Evolutionary conservation across 2,113 vertebrate genomes (phyloP), one percentile per base, ranked within the genome.

Genomic region (Pipa parva): DNA sequence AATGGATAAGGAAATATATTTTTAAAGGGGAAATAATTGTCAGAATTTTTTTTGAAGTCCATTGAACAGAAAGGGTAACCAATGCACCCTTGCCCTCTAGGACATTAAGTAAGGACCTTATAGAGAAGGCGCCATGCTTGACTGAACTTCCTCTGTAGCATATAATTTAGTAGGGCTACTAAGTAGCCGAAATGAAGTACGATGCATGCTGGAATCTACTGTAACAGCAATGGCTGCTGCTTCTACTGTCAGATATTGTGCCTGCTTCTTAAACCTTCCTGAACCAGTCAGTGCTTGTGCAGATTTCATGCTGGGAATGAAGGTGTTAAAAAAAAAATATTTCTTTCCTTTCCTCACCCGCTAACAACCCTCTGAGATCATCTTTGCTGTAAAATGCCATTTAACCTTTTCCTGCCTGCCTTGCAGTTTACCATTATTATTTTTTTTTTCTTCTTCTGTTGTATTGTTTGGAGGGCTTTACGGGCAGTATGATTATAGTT

Each of bases 151-250:
- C 65, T 69, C 65, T 48, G 65, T 69, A 69, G 65, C 33, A 60
- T 69, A 60, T 69, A 7, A 59, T 52, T 59, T 69, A 60, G 65
- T 69, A 69, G 65, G 65, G 65, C 65, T 69, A 69, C 65, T 39
- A 57, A 31, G 65, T 69, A 69, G 65, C 65, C 57, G 65, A 21
- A 60, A 42, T 42, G 26, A 42, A 33, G 27, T 58, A 48, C 24
- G 36, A 58, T 58, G 52, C 54, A 58, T 58, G 52, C 52, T 29
- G 65, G 45, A 42, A 3, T 33, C 37, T 49, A 48, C 26, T 26
- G 42, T 49, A 69, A 48, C 57, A 60, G 51, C 48, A 37, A 33
- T 33, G 58, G 65, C 65, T 69, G 48, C 42, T 26, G 56, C 65
- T 69, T 69, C 48, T 60, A 60, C 31, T n/a, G 65, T 60, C 46